Evolutionary conservation across 2,888 invertebrate genomes (phyloP), one percentile per base, ranked within the genome.

Genomic region (Myopa testacea): DNA sequence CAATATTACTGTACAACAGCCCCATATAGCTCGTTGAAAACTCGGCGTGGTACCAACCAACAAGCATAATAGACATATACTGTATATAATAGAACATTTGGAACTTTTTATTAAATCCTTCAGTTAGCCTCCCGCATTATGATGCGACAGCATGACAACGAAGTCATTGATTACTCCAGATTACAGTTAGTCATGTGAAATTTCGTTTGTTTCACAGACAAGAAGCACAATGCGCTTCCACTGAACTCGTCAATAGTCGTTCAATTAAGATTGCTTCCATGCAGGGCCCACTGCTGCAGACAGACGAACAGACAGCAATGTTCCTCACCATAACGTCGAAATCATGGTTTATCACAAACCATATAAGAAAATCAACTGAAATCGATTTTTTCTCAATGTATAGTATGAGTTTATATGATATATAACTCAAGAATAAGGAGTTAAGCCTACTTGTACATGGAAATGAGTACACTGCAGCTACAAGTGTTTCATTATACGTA

Each of bases 331-430:
- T 85, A 84, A 82, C 83, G 85, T 85, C 86, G 85, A 86, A 85
- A 86, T 84, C 88, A 87, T 88, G 88, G 86, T 88, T 88, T 88
- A 88, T 88, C 88, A 83, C 87, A 85, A 85, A 86, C 85, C 84
- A 87, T 86, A 85, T 84, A 84, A 84, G 84, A 84, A 87, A 88
- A 82, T 82, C 82, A 81, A 76, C 67, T 40, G 58, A 68, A 75
- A 75, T 75, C 75, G 75, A 75, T 75, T 75, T 75, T 58, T 69
- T 34, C 60, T 34, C 10, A 67, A 67, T 67, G 40, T n/a, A 34
- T 7, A 40, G 4, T 12, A 55, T 16, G 16, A 67, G 67, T 67
- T 55, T 37, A 40, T 37, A 37, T 37, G 26, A 38, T 72, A 3
- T 38, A 72, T 34, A 7, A n/a, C 55, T 40, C 38, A 65, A 16